Evolutionary conservation across 2,113 vertebrate genomes (phyloP).

Genomic region (Spea multiplicata): DNA sequence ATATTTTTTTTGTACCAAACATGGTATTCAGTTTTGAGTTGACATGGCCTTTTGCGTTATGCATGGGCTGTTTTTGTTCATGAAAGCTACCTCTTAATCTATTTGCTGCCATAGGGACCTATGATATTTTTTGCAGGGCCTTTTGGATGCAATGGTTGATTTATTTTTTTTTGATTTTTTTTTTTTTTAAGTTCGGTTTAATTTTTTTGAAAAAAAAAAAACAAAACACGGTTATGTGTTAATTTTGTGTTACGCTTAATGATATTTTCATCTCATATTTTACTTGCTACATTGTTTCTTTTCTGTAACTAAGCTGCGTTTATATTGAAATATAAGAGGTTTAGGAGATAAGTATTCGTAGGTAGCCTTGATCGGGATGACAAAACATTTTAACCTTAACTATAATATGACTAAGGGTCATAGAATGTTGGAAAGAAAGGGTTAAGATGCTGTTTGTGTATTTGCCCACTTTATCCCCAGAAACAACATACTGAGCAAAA

Average conservation of each 20-base stretch:
- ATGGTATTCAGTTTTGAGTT: conserved; percentile 68
- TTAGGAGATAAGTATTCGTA: conserved; percentile 54
- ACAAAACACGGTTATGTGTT: conserved; percentile 33
- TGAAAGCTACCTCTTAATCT: conserved; percentile 93
- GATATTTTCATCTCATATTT: conserved; percentile 59
- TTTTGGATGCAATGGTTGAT: conserved; percentile 48
- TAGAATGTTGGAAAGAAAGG: conserved; percentile 19
- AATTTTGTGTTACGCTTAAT: conserved; percentile 42
- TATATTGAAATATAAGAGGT: conserved; percentile 56
- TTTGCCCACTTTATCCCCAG: conserved; percentile 55
- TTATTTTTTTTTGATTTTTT: conserved; percentile 10
- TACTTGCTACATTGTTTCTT: conserved; percentile 56
- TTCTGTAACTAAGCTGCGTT: conserved; percentile 64
- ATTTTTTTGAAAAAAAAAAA: not conserved
- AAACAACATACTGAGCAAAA: conserved; percentile 66
- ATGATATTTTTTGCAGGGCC: conserved; percentile 55
- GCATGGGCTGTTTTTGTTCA: conserved; percentile 38
- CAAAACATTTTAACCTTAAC: conserved; percentile 29
- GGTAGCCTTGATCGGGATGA: conserved; percentile 58
- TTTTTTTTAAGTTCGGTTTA: conserved; percentile 28
- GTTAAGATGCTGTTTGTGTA: conserved; percentile 56
- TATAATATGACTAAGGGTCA: not conserved
- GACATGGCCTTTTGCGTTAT: conserved; percentile 55
- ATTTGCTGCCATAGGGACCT: conserved; percentile 19
- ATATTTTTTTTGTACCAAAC: conserved; percentile 72